Conservation (phyloP, 2,113 vertebrate genomes). For the Porphyrio hochstetteri region DNA sequence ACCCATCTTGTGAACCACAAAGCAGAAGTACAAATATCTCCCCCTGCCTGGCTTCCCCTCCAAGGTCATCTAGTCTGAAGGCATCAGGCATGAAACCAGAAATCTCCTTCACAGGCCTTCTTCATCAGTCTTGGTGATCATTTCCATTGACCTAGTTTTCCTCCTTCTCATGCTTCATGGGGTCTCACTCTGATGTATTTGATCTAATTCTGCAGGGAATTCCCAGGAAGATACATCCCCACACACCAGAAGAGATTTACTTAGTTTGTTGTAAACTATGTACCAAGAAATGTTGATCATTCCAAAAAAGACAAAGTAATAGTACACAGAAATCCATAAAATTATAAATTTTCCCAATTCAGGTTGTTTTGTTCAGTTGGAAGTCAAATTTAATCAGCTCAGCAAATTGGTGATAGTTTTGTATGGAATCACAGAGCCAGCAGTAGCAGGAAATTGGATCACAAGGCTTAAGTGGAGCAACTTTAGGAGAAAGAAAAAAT, state of each 20-base stretch:
- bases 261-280: fast-evolving
- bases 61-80: constrained; percentile 16
- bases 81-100: constrained; percentile 20
- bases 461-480: not conserved
- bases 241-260: not conserved
- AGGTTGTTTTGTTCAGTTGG: not conserved
- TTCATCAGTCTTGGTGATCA: not conserved
- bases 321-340: not conserved
- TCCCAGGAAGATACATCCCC: not conserved
- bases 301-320: not conserved
- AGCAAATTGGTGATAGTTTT: not conserved
- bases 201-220: not conserved
- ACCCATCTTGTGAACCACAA: not conserved
- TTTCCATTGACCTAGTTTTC: constrained; percentile 45
- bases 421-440: not conserved
- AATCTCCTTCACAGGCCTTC: not conserved
- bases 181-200: not conserved
- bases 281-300: not conserved
- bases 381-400: not conserved
- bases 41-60: not conserved
- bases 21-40: not conserved
- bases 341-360: not conserved
- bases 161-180: not conserved
- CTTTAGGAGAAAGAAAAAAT: not conserved
- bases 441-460: not conserved